A percentile compares a stretch with the other conserved stretches of the same genome.
Evolutionary conservation across 2,888 invertebrate genomes (phyloP).

Genomic region (Theretra japonica): DNA sequence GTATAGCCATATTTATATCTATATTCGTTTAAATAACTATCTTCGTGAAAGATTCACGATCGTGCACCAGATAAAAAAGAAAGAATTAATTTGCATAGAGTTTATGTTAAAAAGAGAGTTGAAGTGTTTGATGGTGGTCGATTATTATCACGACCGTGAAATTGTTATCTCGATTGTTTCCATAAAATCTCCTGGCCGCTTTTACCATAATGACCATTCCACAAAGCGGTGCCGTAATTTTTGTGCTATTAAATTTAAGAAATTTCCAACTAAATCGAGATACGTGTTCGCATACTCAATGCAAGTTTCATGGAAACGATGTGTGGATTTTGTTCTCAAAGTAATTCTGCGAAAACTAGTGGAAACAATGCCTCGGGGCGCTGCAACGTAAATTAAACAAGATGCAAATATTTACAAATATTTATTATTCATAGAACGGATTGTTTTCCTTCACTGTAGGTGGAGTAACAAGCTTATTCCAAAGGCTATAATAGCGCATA

Average conservation of each 20-base stretch:
- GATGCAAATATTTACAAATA: not conserved
- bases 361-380: not conserved
- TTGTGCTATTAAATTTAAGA: conserved; percentile 22
- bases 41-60: conserved; percentile 52
- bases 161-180: conserved; percentile 29
- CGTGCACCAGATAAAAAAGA: conserved; percentile 48
- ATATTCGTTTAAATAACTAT: conserved; percentile 35
- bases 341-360: not conserved
- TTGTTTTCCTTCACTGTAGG: no score
- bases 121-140: conserved; percentile 49
- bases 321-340: not conserved
- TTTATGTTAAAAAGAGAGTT: conserved; percentile 54
- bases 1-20: conserved; percentile 19
- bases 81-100: conserved; percentile 56
- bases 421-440: no score
- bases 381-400: not conserved
- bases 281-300: not conserved
- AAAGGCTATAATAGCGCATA: no score
- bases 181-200: conserved; percentile 30
- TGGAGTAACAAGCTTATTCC: no score
- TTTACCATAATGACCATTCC: conserved; percentile 28
- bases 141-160: conserved; percentile 43
- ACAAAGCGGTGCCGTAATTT: conserved; percentile 22
- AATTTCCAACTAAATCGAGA: not conserved
- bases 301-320: not conserved